Conservation (phyloP, 2,888 invertebrate genomes). For the Rugalucina vietnamica region DNA sequence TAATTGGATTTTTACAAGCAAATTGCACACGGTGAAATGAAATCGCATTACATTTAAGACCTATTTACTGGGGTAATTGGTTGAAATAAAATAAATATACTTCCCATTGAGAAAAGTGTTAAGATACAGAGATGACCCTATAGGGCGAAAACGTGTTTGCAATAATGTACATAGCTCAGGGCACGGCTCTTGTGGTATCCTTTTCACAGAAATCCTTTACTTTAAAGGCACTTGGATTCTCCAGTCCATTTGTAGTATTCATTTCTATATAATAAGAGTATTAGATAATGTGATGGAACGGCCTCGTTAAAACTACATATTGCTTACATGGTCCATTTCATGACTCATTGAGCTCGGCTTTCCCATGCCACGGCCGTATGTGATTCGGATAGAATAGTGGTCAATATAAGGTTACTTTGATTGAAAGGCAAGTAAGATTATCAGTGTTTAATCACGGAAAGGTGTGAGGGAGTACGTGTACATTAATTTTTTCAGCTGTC, state of each 20-base stretch:
- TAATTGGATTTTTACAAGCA: conserved; percentile 6
- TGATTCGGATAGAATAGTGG: not conserved
- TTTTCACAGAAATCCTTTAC: no score
- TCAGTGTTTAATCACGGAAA: not conserved
- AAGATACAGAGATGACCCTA: not conserved
- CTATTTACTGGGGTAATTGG: not conserved
- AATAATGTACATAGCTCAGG: no score
- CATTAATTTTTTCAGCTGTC: not conserved
- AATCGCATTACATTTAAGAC: not conserved
- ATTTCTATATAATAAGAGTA: no score
- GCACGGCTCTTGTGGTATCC: no score
- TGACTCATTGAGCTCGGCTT: no score
- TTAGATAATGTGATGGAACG: no score
- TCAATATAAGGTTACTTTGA: not conserved
- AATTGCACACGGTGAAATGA: conserved; percentile 1
- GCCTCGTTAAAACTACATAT: no score
- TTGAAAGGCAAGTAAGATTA: not conserved
- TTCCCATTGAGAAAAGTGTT: not conserved
- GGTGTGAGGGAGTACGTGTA: not conserved
- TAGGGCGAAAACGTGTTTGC: no score
- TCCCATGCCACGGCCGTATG: no score
- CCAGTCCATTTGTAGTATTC: no score
- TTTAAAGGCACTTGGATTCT: no score
- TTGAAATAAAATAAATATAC: conserved; percentile 1
- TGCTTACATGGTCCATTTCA: no score